Conservation (phyloP, 2,113 vertebrate species). For the Malurus alboscapulatus region DNA sequence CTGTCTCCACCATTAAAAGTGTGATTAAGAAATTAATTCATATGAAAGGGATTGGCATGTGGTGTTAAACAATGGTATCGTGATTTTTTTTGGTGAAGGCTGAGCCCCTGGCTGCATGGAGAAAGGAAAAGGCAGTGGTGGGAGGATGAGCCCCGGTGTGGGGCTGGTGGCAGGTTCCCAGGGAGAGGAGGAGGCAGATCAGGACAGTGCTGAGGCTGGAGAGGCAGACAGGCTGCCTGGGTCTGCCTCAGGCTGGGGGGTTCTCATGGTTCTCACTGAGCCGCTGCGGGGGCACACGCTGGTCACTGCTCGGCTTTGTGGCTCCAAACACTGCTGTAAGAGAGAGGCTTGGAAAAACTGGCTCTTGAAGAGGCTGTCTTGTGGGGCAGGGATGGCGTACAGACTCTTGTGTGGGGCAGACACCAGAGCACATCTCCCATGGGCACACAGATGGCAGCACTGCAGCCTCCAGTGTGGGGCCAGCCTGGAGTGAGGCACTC, state of each 20-base stretch:
- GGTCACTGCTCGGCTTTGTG: background rate
- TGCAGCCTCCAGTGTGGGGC: fast-evolving
- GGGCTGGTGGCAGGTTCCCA: fast-evolving
- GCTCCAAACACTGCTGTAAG: background rate
- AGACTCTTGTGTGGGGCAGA: background rate
- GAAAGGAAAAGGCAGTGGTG: background rate
- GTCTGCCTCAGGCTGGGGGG: background rate
- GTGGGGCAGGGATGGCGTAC: background rate
- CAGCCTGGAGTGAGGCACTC: background rate
- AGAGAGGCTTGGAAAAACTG: background rate
- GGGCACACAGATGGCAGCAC: fast-evolving
- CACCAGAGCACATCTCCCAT: background rate
- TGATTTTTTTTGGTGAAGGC: background rate
- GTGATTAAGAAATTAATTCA: slow-evolving; percentile 77
- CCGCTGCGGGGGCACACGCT: background rate
- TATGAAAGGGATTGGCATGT: slow-evolving; percentile 65
- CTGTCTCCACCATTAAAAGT: slow-evolving; percentile 44
- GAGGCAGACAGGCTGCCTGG: background rate
- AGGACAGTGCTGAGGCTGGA: fast-evolving
- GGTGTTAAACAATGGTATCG: slow-evolving; percentile 54
- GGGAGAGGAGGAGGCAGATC: background rate
- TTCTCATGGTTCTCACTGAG: background rate
- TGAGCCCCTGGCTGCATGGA: background rate
- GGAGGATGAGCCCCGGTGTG: fast-evolving
- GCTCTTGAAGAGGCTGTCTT: background rate